Conservation (phyloP, 2,113 vertebrate species). For the Rousettus leschenaultii region DNA sequence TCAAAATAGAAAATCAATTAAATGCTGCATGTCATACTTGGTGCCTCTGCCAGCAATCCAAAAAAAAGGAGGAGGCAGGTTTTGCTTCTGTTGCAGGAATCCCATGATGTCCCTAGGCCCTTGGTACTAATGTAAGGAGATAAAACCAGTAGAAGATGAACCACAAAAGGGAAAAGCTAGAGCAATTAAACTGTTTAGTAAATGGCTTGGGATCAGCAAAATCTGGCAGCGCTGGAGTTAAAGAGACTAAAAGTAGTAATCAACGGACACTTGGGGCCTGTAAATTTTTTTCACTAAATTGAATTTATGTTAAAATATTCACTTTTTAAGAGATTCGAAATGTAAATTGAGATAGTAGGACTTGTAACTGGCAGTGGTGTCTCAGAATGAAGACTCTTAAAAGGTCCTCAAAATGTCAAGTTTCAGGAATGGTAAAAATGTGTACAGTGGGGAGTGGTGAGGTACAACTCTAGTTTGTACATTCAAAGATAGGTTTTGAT, state of each 20-base stretch:
- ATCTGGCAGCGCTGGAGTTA: conserved; percentile 9
- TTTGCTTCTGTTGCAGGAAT: neutral
- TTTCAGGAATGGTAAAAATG: neutral
- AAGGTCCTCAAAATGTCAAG: conserved; percentile 25
- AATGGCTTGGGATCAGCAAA: conserved; percentile 40
- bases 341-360: conserved; percentile 52
- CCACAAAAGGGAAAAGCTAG: conserved; percentile 5
- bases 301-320: conserved; percentile 71
- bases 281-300: conserved; percentile 60
- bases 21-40: neutral
- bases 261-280: conserved; percentile 33
- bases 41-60: neutral
- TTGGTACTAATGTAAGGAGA: neutral
- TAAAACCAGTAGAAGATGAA: conserved; percentile 2
- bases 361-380: conserved; percentile 28
- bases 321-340: conserved; percentile 48
- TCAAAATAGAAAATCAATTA: conserved; percentile 17
- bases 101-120: neutral
- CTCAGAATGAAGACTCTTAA: conserved; percentile 31
- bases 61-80: neutral
- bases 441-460: neutral
- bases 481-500: neutral
- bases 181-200: conserved; percentile 64
- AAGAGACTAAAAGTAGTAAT: conserved; percentile 40
- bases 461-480: neutral